A percentile compares a stretch with the other conserved stretches of the same genome.
phyloP scores from a whole-genome alignment of 2,113 vertebrate species.

The Solea solea region DNA sequence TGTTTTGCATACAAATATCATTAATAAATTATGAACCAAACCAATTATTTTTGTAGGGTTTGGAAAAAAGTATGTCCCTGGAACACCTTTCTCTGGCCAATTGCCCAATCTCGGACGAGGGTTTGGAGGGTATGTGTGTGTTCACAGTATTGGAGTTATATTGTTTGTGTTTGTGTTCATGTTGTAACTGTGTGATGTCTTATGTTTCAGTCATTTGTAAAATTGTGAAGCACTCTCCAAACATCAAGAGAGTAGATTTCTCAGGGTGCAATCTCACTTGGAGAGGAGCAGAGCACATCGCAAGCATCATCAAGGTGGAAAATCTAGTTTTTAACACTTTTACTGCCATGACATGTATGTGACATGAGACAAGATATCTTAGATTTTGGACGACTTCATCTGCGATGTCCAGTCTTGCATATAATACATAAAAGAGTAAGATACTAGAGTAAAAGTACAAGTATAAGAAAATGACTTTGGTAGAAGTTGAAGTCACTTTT shows the following conservation, averaged over 20 bases:
- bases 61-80: constrained; percentile 85
- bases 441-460: too few species aligned
- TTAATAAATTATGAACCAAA: not conserved
- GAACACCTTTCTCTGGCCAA: constrained; percentile 89
- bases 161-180: not conserved
- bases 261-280: constrained; percentile 93
- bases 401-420: too few species aligned
- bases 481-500: too few species aligned
- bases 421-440: too few species aligned
- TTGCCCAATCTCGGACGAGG: constrained; percentile 91
- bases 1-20: too few species aligned
- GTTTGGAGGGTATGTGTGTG: constrained; percentile 87
- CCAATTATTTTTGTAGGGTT: constrained; percentile 81
- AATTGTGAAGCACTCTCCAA: constrained; percentile 89
- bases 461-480: too few species aligned
- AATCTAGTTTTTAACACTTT: too few species aligned
- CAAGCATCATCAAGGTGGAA: constrained; percentile 91
- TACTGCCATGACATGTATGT: not conserved
- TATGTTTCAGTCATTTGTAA: constrained; percentile 88
- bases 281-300: constrained; percentile 91
- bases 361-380: not conserved
- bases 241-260: constrained; percentile 89
- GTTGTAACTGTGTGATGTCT: not conserved
- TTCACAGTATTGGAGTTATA: not conserved
- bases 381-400: not conserved